Evolutionary conservation across 2,797 vertebrate species (phyloP), one percentile per base, ranked within the genome.

Genomic region (Sebastes umbrosus): DNA sequence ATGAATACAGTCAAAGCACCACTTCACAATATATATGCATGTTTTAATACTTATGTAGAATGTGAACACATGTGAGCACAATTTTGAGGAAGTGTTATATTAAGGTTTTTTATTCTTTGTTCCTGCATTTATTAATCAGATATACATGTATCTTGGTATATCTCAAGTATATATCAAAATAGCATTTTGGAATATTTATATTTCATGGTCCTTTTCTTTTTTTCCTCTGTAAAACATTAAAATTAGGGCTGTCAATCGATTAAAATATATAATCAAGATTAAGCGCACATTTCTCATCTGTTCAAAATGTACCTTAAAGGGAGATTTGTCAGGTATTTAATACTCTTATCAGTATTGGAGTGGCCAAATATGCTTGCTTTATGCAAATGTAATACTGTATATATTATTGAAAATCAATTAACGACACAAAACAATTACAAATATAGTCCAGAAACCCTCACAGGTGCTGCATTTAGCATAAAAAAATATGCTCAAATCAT

Each of bases 11-110:
- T 16, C 22, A 64, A 77, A 64, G 29, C 46, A 71, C 5, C 54
- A 24, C 71, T 80, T 82, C 10, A 73, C 1, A 43, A 69, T 52
- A 20, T 24, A 32, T 27, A 39, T 43, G 4, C 25, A 22, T 54
- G 27, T 72, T 75, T 5, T 16, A 66, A 79, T 12, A 22, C 25
- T 31, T 24, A 60, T 58, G 29, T n/a, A 74, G 3, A 84, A 31
- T 18, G 27, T 36, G 25, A 68, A 29, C 4, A 77, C 20, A 65
- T 27, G 20, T 39, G 18, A 59, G 32, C 55, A 31, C 10, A 31
- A 2, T 66, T 34, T 63, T 9, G 6, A 54, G 24, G 8, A 74
- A 32, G 55, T 52, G 10, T 8, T 31, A 65, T 43, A 46, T 43
- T 25, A 2, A 31, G 1, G 13, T 39, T 16, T 34, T 50, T 57